A percentile compares a stretch with the other conserved stretches of the same genome.
phyloP scores from a whole-genome alignment of 2,797 vertebrate species.

The Melanotaenia parkinsoni region DNA sequence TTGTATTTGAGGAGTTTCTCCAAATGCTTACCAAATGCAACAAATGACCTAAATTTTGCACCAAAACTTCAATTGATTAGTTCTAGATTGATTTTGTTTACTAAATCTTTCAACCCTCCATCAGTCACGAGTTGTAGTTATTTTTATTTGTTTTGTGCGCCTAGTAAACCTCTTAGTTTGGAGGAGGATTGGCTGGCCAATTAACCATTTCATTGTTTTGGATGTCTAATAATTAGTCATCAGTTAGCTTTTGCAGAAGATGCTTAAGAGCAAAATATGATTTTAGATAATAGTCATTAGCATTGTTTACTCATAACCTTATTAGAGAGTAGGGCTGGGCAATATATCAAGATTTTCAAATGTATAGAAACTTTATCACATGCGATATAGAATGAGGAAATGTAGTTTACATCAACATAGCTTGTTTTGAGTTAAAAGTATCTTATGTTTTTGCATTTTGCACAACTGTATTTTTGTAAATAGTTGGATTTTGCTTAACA shows the following conservation, averaged over 20 bases:
- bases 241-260: not conserved
- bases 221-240: not conserved
- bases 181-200: not conserved
- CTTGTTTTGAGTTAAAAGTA: no score
- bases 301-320: not conserved
- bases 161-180: not conserved
- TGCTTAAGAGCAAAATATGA: not conserved
- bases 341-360: no score
- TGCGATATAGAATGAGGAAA: no score
- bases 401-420: no score
- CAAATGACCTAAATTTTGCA: not conserved
- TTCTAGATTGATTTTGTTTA: not conserved
- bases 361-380: no score
- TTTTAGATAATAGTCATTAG: not conserved
- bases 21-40: not conserved
- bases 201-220: not conserved
- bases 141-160: no score
- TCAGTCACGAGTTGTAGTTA: not conserved
- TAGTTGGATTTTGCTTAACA: conserved; percentile 81
- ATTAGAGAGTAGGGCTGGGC: not conserved
- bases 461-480: no score
- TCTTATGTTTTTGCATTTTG: no score
- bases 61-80: not conserved
- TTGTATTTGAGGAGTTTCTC: not conserved
- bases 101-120: not conserved